Conservation (phyloP, 2,888 invertebrate species). For the Cecidostiba fungosa region DNA sequence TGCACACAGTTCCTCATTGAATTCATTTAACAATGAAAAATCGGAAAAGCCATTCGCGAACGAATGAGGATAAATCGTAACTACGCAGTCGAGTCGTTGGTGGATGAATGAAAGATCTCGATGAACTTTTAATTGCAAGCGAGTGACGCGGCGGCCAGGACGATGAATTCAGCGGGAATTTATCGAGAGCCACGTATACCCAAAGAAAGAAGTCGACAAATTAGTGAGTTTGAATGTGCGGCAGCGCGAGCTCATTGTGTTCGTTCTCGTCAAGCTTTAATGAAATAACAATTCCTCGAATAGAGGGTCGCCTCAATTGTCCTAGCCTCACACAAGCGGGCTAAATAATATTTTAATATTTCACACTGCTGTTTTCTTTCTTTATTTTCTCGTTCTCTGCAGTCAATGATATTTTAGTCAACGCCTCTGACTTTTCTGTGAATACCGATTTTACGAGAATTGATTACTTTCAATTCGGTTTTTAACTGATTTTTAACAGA, state of each 20-base stretch:
- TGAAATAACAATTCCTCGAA: constrained; percentile 48
- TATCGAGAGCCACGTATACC: constrained; percentile 54
- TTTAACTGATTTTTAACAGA: no score
- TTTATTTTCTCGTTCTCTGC: neutral
- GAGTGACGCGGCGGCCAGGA: neutral
- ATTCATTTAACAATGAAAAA: constrained; percentile 52
- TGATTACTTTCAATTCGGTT: no score
- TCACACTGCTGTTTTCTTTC: neutral
- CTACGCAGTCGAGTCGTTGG: constrained; percentile 34
- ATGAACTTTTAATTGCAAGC: constrained; percentile 63
- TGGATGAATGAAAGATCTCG: constrained; percentile 55
- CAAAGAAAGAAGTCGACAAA: no score
- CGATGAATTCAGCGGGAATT: constrained; percentile 48
- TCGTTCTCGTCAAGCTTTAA: no score
- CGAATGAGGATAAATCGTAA: constrained; percentile 47
- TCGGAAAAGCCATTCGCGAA: neutral
- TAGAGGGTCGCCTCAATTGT: constrained; percentile 2
- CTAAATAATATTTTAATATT: constrained; percentile 48
- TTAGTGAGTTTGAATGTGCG: no score
- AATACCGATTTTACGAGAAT: no score
- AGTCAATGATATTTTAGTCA: no score
- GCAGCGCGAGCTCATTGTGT: no score
- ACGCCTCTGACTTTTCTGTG: no score
- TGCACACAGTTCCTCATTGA: constrained; percentile 44
- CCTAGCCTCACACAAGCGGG: no score